Conservation (phyloP, 37 sponge, comb jelly and placozoan species). For the Mnemiopsis leidyi region DNA sequence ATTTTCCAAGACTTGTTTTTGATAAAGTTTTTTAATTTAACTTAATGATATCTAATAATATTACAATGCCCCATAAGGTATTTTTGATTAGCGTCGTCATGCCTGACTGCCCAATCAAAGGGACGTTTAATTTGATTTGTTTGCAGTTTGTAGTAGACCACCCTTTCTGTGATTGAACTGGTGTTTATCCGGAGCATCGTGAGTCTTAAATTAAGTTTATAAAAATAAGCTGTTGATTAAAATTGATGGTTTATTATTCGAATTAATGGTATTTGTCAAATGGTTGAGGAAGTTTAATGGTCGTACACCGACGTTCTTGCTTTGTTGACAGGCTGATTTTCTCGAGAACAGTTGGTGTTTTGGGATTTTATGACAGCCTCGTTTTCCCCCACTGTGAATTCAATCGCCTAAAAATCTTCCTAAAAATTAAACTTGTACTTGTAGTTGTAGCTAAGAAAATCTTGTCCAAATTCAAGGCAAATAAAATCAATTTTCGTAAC, state of each 20-base stretch:
- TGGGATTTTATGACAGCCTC: no score
- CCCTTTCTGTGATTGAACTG: not conserved
- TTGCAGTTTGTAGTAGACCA: not conserved
- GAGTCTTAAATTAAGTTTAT: not conserved
- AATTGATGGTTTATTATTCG: not conserved
- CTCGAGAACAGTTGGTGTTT: not conserved
- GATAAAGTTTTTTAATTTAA: not conserved
- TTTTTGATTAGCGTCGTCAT: no score
- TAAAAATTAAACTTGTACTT: no score
- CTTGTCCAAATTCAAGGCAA: no score
- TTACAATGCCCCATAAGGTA: not conserved
- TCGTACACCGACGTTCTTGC: no score
- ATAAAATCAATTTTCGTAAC: no score
- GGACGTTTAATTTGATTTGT: not conserved
- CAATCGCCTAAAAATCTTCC: no score
- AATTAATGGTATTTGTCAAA: not conserved
- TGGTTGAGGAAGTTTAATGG: no score
- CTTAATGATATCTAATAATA: not conserved
- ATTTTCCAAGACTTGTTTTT: not conserved
- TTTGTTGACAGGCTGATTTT: not conserved
- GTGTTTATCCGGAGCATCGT: not conserved
- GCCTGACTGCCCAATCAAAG: not conserved
- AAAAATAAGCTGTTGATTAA: not conserved
- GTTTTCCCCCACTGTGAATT: no score
- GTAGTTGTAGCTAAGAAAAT: no score